These are phyloP conservation scores for Troilus luridus DNA, from an alignment of 2,888 invertebrate species.

Conservation along the genomic window DNA sequence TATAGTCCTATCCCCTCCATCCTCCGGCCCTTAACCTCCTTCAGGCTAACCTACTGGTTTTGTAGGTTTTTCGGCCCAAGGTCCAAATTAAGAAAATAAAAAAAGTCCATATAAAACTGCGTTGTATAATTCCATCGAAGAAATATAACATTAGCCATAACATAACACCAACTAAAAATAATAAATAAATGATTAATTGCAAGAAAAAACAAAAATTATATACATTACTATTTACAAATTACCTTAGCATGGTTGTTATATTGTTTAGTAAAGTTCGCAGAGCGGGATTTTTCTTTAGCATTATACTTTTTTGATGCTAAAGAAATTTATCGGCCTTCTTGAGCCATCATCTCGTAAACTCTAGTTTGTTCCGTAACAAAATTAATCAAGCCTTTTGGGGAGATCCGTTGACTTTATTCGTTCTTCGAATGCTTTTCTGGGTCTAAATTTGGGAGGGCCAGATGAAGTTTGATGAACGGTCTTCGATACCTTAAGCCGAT, in stretches of 20 bases:
- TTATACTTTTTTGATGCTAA: neutral
- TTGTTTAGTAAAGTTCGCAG: neutral
- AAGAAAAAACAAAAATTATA: too few species aligned
- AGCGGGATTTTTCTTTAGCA: neutral
- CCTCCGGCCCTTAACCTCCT: neutral
- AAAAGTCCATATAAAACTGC: too few species aligned
- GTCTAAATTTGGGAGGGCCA: neutral
- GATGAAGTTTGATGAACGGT: neutral
- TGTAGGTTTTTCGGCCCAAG: too few species aligned
- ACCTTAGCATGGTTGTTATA: too few species aligned
- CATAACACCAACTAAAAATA: too few species aligned
- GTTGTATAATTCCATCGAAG: too few species aligned
- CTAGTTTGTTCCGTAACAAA: neutral
- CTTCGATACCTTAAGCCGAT: neutral
- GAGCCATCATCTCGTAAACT: neutral
- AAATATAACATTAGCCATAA: too few species aligned
- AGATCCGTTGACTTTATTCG: neutral
- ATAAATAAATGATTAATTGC: too few species aligned
- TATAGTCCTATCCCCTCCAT: conserved; percentile 42
- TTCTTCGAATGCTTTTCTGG: conserved; percentile 4
- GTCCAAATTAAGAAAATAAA: too few species aligned
- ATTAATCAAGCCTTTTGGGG: neutral
- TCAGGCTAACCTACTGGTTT: neutral
- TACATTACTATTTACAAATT: too few species aligned
- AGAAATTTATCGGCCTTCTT: too few species aligned